Evolutionary conservation across 2,888 invertebrate species (phyloP).

Genomic region (Patella depressa): DNA sequence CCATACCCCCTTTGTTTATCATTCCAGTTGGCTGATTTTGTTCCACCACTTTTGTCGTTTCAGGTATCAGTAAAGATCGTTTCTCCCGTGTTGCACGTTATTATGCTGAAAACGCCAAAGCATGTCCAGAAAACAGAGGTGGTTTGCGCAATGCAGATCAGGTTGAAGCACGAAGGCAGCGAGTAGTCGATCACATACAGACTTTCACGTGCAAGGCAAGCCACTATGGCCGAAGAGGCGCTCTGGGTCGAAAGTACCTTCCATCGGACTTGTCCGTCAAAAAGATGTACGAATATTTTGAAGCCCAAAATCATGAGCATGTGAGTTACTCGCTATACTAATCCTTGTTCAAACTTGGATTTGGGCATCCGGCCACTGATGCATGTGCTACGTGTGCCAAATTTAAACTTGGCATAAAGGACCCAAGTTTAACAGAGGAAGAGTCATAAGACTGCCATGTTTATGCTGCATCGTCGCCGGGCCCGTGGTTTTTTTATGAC

Average conservation of each 20-base stretch:
- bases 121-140: not conserved
- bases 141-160: no score
- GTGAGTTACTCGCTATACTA: not conserved
- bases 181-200: not conserved
- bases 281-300: not conserved
- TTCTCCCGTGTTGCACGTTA: not conserved
- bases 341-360: no score
- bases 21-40: no score
- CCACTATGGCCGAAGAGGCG: not conserved
- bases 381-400: no score
- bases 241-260: not conserved
- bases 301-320: not conserved
- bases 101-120: not conserved
- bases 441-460: not conserved
- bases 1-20: no score
- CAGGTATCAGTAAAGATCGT: not conserved
- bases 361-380: no score
- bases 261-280: not conserved
- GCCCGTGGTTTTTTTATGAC: not conserved
- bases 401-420: not conserved
- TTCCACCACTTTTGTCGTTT: not conserved
- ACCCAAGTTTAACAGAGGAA: not conserved
- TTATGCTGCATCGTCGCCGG: not conserved
- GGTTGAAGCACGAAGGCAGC: not conserved
- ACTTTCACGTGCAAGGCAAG: not conserved